Evolutionary conservation across 2,888 invertebrate genomes (phyloP), one percentile per base, ranked within the genome.

Genomic region (Lysandra bellargus): DNA sequence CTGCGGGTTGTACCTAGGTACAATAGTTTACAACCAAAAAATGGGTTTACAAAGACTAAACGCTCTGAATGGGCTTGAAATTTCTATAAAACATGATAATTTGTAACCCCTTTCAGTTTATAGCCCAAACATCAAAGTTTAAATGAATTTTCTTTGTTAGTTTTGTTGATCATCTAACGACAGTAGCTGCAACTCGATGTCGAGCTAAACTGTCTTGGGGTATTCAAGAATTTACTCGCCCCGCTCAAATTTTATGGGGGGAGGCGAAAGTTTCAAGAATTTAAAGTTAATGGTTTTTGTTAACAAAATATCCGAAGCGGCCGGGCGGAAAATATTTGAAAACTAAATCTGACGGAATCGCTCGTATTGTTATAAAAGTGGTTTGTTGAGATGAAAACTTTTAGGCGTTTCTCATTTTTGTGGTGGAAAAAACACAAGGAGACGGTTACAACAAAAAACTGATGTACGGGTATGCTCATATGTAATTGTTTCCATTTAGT

Each of bases 241-340:
- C 49, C 12, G 14, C 33, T 69, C 69, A 14, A 33, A 69, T 69
- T 37, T 2, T 17, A 23, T 23, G 23, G 23, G 37, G 33, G 14
- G 14, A 4, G 69, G 33, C 37, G 14, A 9, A 69, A 69, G 37
- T 69, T 69, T 30, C 2, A 69, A 69, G 37, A 37, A 69, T 69
- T 69, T 69, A 37, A 69, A 69, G 37, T 69, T 69, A 69, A 69
- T 69, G 69, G 69, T 69, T 37, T 69, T 69, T 37, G 69, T 69
- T 69, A 37, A 17, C 69, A 14, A 69, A 69, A 69, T 37, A 69
- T 37, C 33, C 69, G 69, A 1, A 69, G 69, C 69, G 33, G 69
- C 69, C 33, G 1, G 12, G 17, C 33, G 69, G 69, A 37, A 33
- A 69, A 69, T 37, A 69, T 69, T 69, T 14, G 14, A 2, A 69